Base-by-base conservation (phyloP, 2,113 vertebrate species). In the Hyaena hyaena region DNA sequence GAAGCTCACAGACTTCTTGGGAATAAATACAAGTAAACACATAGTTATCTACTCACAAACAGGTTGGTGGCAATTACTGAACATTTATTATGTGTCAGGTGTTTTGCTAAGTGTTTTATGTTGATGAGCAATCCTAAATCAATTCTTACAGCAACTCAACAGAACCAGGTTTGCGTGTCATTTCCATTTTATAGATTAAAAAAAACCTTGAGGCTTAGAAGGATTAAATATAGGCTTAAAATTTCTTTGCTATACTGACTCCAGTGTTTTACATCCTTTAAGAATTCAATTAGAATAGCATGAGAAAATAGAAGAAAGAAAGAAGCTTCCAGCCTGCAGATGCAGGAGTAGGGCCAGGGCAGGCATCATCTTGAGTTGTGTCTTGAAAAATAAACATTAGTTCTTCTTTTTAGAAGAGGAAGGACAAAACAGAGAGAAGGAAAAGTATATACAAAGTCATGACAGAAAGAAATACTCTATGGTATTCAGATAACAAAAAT, bases 1-100 rank as follows among this genome's bases (percentile, higher is more conserved):
- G 81, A 76, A 71, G 82, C 43, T 83, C 43, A 33, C 28, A 80
- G 35, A 74, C 31, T 85, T 61, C 21, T 28, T 73, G 26, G 48
- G 31, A 65, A 84, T 66, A 90, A 88, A 90, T 12, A 90, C 31
- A 95, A 95, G 66, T 92, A 79, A 53, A 53, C n/a, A 93, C 26
- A 35, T 0, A 45, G 45, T 91, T 79, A 73, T 31, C 69, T 53
- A 53, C 48, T 74, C 21, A 84, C 19, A 58, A 9, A 50, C 50
- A 69, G 39, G 82, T 39, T 83, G 71, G 66, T 87, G 58, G 45
- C 23, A 66, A 85, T 65, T 35, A 85, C 26, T 86, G 87, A 93
- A 68, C 9, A 23, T 39, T 58, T 81, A 87, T 0, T 53, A n/a
- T 31, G 23, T 33, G 43, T 55, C 31, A 48, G n/a, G 12, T 0